phyloP scores from a whole-genome alignment of 1,140 invertebrate species.

The Aphaenogaster floridana region DNA sequence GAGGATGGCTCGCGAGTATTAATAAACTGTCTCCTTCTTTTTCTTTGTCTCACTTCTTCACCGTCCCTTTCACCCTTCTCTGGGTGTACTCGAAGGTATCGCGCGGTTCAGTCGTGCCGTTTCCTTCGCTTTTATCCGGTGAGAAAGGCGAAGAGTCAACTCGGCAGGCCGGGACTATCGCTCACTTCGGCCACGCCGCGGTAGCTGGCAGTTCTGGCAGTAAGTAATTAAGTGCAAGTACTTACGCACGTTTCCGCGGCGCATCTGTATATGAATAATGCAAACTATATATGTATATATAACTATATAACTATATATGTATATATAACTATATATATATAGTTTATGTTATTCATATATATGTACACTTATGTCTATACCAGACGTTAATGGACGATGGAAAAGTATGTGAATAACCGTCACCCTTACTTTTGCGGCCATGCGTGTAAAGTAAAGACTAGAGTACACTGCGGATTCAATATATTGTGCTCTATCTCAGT shows the following conservation, averaged over 20 bases:
- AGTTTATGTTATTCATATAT: background rate
- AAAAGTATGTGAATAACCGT: conserved; percentile 14
- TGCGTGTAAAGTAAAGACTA: background rate
- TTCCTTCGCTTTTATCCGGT: conserved; percentile 49
- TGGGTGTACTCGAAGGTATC: conserved; percentile 20
- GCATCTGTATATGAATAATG: conserved; percentile 73
- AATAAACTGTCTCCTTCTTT: conserved; percentile 38
- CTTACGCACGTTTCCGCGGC: conserved; percentile 76
- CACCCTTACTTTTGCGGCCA: background rate
- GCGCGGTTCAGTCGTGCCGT: conserved; percentile 37
- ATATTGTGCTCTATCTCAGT: background rate
- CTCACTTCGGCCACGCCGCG: conserved; percentile 65
- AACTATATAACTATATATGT: no score
- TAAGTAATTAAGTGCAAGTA: conserved; percentile 77
- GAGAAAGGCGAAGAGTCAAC: conserved; percentile 62
- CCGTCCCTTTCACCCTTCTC: conserved; percentile 20
- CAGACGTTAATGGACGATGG: conserved; percentile 65
- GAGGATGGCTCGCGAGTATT: conserved; percentile 29
- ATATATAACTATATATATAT: no score
- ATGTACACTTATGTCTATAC: background rate
- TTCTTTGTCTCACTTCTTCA: background rate
- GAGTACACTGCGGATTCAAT: background rate
- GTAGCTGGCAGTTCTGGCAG: conserved; percentile 78
- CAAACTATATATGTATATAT: background rate
- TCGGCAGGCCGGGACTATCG: conserved; percentile 68